Evolutionary conservation across 2,888 invertebrate species (phyloP), one percentile per base, ranked within the genome.

Genomic region (Nebria salina): DNA sequence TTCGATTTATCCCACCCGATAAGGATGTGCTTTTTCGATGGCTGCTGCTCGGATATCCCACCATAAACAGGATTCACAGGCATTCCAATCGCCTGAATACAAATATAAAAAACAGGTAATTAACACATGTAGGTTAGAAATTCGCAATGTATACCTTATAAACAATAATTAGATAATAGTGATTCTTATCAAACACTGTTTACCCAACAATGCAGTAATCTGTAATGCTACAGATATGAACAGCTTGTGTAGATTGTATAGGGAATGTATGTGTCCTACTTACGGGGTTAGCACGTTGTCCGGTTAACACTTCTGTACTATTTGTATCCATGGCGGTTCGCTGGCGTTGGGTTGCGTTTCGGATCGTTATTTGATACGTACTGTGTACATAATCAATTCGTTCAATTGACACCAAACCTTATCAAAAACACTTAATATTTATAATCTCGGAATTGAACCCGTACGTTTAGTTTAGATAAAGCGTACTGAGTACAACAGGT

Each of bases 1-100:
- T 89, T 88, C 75, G 88, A 88, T 43, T 83, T 86, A 83, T 90
- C 90, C 91, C 91, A 91, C 13, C 89, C 89, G 11, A 90, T 85
- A 20, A 90, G 82, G 8, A 89, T 85, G 66, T 88, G 86, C 54
- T 84, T 83, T 8, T 75, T 79, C 11, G n/a, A 66, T 20, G 41
- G 65, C 72, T 65, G 65, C 42, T 54, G n/a, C 9, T 54, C 70
- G 70, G 81, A 8, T 20, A 78, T 41, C 0, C 73, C 74, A 54
- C 80, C 80, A 20, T 70, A 80, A 65, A 80, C 75, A 8, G 75
- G 73, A 11, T 79, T 82, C 15, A 78, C 72, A 11, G 78, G 82
- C 79, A 82, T 82, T 15, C 75, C 78, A 43, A 79, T 80, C 6
- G 65, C 70, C 76, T 76, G 7, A 8, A 7, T 54, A 54, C 1